Base-by-base conservation (phyloP, 2,888 invertebrate species). In the Dusona sp. region DNA sequence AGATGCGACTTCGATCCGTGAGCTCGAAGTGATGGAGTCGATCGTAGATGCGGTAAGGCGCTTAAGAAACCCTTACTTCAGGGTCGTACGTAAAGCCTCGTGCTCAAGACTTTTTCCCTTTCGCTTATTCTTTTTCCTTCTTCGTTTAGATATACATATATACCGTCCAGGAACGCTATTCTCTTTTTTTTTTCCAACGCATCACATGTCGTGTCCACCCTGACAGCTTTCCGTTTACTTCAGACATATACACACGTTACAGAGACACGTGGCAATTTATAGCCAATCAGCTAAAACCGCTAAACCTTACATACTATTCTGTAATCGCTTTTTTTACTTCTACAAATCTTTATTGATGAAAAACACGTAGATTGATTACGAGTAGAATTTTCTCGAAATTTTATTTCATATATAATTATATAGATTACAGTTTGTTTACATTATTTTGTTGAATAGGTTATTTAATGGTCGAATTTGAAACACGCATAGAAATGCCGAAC, bases 11-110 rank as follows among this genome's bases (percentile, higher is more conserved):
- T 79, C 81, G 84, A 86, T 81, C 81, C 81, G 61, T 79, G 80
- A 89, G 80, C 87, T 78, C 67, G 61, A 75, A 61, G 83, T 79
- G 86, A 86, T 82, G 83, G 85, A 85, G 83, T 84, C 87, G 85
- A 87, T 85, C 87, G 85, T 78, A 85, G 83, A 73, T 78, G 75
- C 84, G 88, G 81, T 88, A 88, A 88, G 88, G 88, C 88, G 88
- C 87, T 88, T 88, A 88, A 82, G 81, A 79, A 83, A 83, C 83
- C 87, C 81, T 85, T 79, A 85, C 79, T 81, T 72, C 81, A 64
- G 65, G 68, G 74, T 67, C 38, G 74, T 74, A 79, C 81, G 79
- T 85, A 85, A 88, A 88, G 82, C 85, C 83, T 38, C 61, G 65
- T 65, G 83, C 75, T 57, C 82, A 48, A 73, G 85, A 86, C 83